Evolutionary conservation across 1,140 invertebrate species (phyloP).

Genomic region (Drepana arcuata): DNA sequence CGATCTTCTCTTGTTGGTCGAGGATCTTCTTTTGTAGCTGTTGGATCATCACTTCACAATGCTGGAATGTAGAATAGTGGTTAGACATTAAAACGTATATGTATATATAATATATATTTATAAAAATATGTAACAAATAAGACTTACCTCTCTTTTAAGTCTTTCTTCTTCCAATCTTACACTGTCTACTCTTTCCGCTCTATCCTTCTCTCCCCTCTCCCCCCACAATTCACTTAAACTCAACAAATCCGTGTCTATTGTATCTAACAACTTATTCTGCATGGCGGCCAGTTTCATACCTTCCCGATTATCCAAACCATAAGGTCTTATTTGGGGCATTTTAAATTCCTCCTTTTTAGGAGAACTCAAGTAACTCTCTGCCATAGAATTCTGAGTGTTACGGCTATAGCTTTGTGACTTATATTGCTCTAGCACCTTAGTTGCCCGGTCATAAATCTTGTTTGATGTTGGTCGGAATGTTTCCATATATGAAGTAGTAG

Average conservation of each 20-base stretch:
- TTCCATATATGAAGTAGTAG: conserved; percentile 22
- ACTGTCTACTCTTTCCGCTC: conserved; percentile 37
- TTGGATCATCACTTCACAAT: conserved; percentile 84
- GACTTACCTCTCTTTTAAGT: conserved; percentile 77
- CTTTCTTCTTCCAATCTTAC: conserved; percentile 83
- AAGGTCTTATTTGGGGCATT: conserved; percentile 57
- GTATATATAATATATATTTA: neutral
- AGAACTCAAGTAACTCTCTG: conserved; percentile 29
- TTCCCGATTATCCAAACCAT: conserved; percentile 26
- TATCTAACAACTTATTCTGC: conserved; percentile 34
- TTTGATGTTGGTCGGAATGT: conserved; percentile 49
- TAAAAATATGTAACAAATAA: neutral
- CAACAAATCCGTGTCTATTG: conserved; percentile 56
- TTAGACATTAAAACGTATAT: neutral
- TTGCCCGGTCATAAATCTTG: conserved; percentile 50
- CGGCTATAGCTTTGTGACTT: conserved; percentile 37
- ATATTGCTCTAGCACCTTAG: conserved; percentile 57
- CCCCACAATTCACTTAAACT: conserved; percentile 73
- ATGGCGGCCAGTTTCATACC: conserved; percentile 23
- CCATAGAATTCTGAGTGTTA: conserved; percentile 25
- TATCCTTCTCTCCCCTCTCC: conserved; percentile 56
- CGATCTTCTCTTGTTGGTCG: conserved; percentile 83
- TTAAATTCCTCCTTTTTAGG: conserved; percentile 53
- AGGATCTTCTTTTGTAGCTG: conserved; percentile 79
- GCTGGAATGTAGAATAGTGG: conserved; percentile 63